Evolutionary conservation across 2,113 vertebrate species (phyloP), one percentile per base, ranked within the genome.

Genomic region (Cathartes aura): DNA sequence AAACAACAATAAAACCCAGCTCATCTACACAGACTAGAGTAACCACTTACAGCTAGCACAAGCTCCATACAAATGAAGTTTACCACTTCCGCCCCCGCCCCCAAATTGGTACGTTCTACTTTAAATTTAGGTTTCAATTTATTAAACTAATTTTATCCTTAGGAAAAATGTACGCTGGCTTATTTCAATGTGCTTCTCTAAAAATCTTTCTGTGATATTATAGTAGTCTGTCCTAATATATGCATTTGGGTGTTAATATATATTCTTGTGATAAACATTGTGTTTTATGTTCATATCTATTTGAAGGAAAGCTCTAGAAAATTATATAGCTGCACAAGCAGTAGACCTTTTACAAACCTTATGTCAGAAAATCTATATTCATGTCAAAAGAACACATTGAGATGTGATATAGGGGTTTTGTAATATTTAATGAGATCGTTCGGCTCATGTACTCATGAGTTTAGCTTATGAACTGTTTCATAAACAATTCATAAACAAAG

Each of bases 401-500:
- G 40, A 82, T 66, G 16, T 17, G 18, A 71, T 80, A 56, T 0
- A 12, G 8, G 3, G 0, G 3, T 72, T 92, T 76, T 58, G 27
- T 27, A 67, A 34, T 23, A 63, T 75, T 93, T 93, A 71, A 86
- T 84, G 87, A 91, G 47, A 71, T 22, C 0, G 2, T 62, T 53
- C 5, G 5, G 6, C 34, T 85, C 36, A 27, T 1, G 8, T 9
- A 67, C 29, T 60, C 52, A 47, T 1, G 15, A 56, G 43, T 27
- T 55, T 47, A 85, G 43, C 29, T 89, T 59, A 74, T 13, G 4
- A 89, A 58, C 70, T 80, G 22, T 72, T 74, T 56, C 58, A 48
- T 38, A 90, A 85, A 91, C 70, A 96, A 82, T 74, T 56, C 58
- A 48, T 38, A 90, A 85, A 91, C 70, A 96, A 82, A 62, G 52